Percentiles rank a stretch among this genome's conserved stretches.
These are phyloP conservation scores for Takifugu bimaculatus DNA, from an alignment of 2,113 vertebrate genomes.

Conservation along the genomic window DNA sequence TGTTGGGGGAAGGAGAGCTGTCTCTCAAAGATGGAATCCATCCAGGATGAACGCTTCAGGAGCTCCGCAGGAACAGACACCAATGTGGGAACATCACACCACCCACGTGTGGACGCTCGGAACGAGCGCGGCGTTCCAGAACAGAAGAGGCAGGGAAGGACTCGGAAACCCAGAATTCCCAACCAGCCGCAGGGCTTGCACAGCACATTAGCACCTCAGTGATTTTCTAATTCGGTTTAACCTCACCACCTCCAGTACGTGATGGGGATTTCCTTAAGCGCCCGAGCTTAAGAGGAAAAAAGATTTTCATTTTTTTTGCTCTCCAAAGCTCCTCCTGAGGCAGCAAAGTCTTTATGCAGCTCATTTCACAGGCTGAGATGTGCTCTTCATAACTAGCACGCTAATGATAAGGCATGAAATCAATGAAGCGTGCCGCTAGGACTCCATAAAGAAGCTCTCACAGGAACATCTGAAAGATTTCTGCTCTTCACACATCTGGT, in stretches of 20 bases:
- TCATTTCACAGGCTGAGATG: not conserved
- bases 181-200: not conserved
- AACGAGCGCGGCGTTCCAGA: too few species aligned
- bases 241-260: not conserved
- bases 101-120: constrained; percentile 5
- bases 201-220: not conserved
- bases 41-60: constrained; percentile 35
- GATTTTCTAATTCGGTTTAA: too few species aligned
- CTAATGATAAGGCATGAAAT: not conserved
- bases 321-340: not conserved
- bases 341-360: not conserved
- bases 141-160: too few species aligned
- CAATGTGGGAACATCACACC: constrained; percentile 51
- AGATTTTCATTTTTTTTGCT: not conserved
- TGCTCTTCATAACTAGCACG: not conserved
- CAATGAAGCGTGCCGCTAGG: not conserved
- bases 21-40: constrained; percentile 19
- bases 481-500: not conserved
- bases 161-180: too few species aligned
- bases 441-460: not conserved
- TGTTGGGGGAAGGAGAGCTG: constrained; percentile 34
- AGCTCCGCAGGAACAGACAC: constrained; percentile 7
- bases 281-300: not conserved
- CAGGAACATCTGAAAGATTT: not conserved
- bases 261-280: not conserved